These are phyloP conservation scores for Eilema sororculum DNA, from an alignment of 2,888 invertebrate genomes.

Conservation along the genomic window DNA sequence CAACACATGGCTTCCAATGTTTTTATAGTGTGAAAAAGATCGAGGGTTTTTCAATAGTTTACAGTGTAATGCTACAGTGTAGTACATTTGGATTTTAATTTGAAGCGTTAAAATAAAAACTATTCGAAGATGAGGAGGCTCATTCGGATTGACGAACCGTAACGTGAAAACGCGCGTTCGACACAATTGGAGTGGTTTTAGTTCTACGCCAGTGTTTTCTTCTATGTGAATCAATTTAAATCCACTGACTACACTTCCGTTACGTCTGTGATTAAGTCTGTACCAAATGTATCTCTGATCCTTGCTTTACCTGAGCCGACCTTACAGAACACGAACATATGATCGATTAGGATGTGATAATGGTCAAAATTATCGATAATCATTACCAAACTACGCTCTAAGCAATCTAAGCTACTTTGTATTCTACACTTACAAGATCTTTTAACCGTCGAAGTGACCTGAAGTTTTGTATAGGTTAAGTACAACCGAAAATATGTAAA, in stretches of 20 bases:
- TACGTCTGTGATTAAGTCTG: not conserved
- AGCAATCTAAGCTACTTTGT: too few species aligned
- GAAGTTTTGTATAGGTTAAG: not conserved
- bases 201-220: not conserved
- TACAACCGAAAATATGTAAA: conserved; percentile 8
- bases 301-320: not conserved
- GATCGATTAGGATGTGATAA: not conserved
- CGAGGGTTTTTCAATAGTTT: not conserved
- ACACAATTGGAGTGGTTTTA: not conserved
- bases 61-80: not conserved
- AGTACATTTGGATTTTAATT: not conserved
- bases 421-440: not conserved
- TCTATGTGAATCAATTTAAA: not conserved
- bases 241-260: not conserved
- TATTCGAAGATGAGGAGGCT: not conserved
- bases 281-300: not conserved
- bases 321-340: not conserved
- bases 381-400: too few species aligned
- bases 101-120: not conserved
- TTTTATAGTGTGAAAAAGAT: not conserved
- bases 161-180: not conserved
- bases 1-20: not conserved
- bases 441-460: not conserved
- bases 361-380: too few species aligned
- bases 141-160: not conserved